Base-by-base conservation (phyloP, 2,113 vertebrate genomes). In the Eira barbara region DNA sequence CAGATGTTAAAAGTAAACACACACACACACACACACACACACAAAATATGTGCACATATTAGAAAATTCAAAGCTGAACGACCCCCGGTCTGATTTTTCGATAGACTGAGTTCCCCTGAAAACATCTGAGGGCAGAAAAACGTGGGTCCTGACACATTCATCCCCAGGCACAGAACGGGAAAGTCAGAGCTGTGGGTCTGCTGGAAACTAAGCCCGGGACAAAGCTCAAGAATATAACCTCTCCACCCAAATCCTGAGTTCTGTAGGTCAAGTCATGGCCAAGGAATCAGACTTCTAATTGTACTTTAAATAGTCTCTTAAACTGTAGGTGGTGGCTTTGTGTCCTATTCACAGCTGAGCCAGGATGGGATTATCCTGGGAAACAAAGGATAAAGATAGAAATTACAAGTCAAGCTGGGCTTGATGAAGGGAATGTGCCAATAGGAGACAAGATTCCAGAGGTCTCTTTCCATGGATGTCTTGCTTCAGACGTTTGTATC, bases 351-450 rank as follows among this genome's bases (percentile, higher is more conserved):
- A 89, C 29, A 89, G 79, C 29, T 81, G 79, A 65, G 63, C 91
- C 52, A 57, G 74, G 71, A 36, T 82, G 55, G 76, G 78, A 89
- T 91, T 89, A 97, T 34, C 31, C 47, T 3, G 57, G 45, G 52
- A 89, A 67, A 89, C 45, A 63, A 94, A 89, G 86, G 85, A 94
- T 79, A 91, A 63, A 91, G 52, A 69, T 25, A 52, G 57, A 59
- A 91, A 86, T 86, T 59, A 61, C 49, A 82, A 84, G 7, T 94
- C 84, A 93, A 85, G 85, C 5, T 74, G n/a, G 27, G 59, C 82
- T 71, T 91, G 89, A 71, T 67, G 57, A 88, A 0, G 27, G 71
- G 27, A 39, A n/a, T 15, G 17, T 27, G 39, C 91, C 91, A 84
- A 11, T 12, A 6, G 23, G 45, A 63, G 15, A 49, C 0, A 3